A percentile compares a stretch with the other conserved stretches of the same genome.
These are phyloP conservation scores for Nipponacmea schrenckii DNA, from an alignment of 2,888 invertebrate species.

Conservation along the genomic window DNA sequence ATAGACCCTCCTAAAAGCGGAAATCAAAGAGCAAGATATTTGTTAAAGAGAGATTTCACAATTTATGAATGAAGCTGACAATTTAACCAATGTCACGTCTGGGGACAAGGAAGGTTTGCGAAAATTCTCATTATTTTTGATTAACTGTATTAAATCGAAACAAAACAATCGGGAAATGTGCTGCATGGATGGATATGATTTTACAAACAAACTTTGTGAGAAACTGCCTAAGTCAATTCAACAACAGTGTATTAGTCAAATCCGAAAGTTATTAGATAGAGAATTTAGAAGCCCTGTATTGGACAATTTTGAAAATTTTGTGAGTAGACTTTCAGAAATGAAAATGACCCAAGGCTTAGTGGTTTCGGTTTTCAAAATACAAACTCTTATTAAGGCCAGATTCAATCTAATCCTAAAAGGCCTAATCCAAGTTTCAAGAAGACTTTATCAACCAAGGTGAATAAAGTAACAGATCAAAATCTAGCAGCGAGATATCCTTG, in stretches of 20 bases:
- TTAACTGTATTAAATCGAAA: no score
- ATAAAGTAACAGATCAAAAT: background rate
- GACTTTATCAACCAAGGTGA: no score
- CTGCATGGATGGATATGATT: background rate
- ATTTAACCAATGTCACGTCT: background rate
- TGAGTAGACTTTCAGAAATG: background rate
- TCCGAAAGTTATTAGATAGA: background rate
- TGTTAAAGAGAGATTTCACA: background rate
- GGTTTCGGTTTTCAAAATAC: background rate
- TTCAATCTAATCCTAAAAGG: no score
- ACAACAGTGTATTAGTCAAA: background rate
- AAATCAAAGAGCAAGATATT: background rate
- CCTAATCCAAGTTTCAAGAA: no score
- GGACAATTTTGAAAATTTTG: background rate
- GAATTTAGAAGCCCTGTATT: background rate
- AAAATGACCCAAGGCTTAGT: background rate
- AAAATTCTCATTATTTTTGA: no score
- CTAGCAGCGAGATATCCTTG: background rate
- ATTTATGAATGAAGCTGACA: background rate
- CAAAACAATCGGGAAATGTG: no score
- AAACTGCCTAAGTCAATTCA: background rate
- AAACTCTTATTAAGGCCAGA: background rate
- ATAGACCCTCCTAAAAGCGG: background rate
- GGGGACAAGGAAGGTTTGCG: no score
- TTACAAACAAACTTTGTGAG: background rate